These are phyloP conservation scores for Passer montanus DNA, from an alignment of 2,113 vertebrate genomes.

Conservation along the genomic window DNA sequence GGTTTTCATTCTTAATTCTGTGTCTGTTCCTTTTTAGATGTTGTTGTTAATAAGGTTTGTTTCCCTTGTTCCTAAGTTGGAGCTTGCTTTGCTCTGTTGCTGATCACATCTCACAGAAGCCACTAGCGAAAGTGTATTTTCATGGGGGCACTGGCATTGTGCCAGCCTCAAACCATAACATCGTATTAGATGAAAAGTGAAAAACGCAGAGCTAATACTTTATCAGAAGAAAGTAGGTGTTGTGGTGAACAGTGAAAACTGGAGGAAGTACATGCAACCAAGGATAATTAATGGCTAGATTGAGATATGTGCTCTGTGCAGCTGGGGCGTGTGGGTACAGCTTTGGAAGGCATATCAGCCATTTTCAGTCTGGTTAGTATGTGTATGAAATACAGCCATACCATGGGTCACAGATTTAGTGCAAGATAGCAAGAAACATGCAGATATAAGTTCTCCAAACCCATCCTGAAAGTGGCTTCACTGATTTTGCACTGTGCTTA, in stretches of 20 bases:
- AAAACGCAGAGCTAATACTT: neutral
- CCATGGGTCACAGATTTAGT: neutral
- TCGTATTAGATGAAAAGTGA: neutral
- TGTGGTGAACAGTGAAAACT: neutral
- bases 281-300: neutral
- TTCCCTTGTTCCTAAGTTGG: too few relatives aligned
- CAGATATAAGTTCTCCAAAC: neutral
- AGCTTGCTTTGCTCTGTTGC: too few relatives aligned
- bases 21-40: too few relatives aligned
- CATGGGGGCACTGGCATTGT: too few relatives aligned
- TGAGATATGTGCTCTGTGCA: neutral
- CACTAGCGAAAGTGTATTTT: too few relatives aligned
- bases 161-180: too few relatives aligned
- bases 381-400: fast-evolving
- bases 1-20: too few relatives aligned
- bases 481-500: fast-evolving
- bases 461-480: neutral
- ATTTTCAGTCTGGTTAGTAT: neutral
- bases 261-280: neutral
- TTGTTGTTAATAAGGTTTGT: too few relatives aligned
- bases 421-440: neutral
- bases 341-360: neutral
- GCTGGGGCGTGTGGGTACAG: neutral
- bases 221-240: neutral
- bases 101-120: too few relatives aligned